A percentile compares a stretch with the other conserved stretches of the same genome.
Conservation (phyloP, 2,797 vertebrate genomes). For the Notolabrus celidotus region DNA sequence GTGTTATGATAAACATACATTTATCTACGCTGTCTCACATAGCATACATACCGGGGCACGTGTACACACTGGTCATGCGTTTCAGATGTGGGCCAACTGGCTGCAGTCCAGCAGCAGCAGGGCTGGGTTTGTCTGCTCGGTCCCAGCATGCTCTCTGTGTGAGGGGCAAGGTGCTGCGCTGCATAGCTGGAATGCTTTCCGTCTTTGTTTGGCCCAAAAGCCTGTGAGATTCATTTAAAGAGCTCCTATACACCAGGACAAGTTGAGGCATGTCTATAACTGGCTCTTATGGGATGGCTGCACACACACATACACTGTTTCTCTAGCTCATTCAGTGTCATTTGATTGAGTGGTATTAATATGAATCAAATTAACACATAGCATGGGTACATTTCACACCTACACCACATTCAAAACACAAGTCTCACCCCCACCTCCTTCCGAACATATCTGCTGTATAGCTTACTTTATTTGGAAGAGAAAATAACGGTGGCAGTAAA, state of each 20-base stretch:
- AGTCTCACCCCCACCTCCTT: too few species aligned
- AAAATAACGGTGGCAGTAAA: too few species aligned
- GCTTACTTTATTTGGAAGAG: too few species aligned
- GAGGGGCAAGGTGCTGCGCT: constrained; percentile 71
- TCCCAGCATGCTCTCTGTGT: constrained; percentile 68
- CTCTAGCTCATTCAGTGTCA: too few species aligned
- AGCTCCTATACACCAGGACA: constrained; percentile 52
- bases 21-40: constrained; percentile 58
- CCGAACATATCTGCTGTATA: too few species aligned
- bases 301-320: too few species aligned
- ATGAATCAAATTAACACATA: constrained; percentile 1
- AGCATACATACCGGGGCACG: constrained; percentile 63
- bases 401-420: too few species aligned
- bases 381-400: too few species aligned
- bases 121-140: constrained; percentile 62
- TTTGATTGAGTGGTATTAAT: background rate
- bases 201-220: constrained; percentile 67
- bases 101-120: constrained; percentile 64
- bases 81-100: constrained; percentile 71
- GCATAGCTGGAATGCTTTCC: constrained; percentile 83
- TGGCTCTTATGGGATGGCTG: constrained; percentile 24
- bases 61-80: constrained; percentile 68
- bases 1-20: constrained; percentile 50
- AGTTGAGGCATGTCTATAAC: constrained; percentile 68
- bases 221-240: constrained; percentile 59